These are phyloP conservation scores for Netelia virgata DNA, from an alignment of 2,888 invertebrate genomes.

Conservation along the genomic window DNA sequence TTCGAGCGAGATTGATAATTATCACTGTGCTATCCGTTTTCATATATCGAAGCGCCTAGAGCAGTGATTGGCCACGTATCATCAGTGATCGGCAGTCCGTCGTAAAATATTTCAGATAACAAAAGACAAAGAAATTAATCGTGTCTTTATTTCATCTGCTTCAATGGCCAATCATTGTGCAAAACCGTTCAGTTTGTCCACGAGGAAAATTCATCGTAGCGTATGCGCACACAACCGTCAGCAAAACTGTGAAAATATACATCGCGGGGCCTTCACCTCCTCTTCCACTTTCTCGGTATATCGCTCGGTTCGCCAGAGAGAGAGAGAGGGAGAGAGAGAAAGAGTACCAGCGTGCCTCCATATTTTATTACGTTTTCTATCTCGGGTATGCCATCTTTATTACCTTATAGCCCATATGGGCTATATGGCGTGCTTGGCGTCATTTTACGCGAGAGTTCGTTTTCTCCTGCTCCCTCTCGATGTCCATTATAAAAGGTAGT, in stretches of 20 bases:
- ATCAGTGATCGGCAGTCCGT: not conserved
- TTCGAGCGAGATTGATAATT: constrained; percentile 56
- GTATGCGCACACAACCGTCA: not conserved
- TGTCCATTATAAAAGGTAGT: constrained; percentile 67
- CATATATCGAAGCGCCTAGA: not conserved
- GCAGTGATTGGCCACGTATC: not conserved
- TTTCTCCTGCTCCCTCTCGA: constrained; percentile 69
- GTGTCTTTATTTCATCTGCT: not conserved
- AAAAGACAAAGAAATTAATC: not conserved
- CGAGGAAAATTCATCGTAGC: not conserved
- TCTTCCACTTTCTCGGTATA: not conserved
- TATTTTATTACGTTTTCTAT: constrained; percentile 79
- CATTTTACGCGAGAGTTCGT: constrained; percentile 75
- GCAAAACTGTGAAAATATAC: constrained; percentile 39
- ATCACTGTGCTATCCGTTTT: not conserved
- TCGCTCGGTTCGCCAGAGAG: not conserved
- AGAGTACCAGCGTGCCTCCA: constrained; percentile 45
- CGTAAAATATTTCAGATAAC: not conserved
- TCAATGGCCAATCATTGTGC: not conserved
- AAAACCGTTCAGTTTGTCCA: not conserved
- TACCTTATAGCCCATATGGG: constrained; percentile 74
- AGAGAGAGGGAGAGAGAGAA: not conserved
- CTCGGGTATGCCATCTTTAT: constrained; percentile 80
- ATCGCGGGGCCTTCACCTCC: not conserved
- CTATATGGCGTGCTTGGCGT: constrained; percentile 73